Evolutionary conservation across 2,797 vertebrate genomes (phyloP), one percentile per base, ranked within the genome.

Genomic region (Psittacula derbiana): DNA sequence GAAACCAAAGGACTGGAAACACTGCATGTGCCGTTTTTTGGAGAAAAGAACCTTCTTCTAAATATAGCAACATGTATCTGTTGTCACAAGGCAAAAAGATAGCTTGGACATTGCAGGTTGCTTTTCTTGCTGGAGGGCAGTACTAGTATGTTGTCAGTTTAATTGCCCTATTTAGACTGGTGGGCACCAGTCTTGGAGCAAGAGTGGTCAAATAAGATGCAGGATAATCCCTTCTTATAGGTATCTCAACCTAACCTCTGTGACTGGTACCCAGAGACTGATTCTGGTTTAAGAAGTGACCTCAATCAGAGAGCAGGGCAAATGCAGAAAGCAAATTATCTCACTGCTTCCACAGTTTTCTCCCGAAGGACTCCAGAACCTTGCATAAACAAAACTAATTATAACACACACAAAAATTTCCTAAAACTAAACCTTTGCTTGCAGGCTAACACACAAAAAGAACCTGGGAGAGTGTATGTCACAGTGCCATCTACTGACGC

Each of bases 351-450:
- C 91, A 94, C 94, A 94, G 89, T 96, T 97, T 95, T 85, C 88
- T 96, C 95, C 95, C 93, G 30, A 85, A 97, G 93, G 95, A 88
- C 86, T 85, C 50, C 64, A 94, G 94, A 96, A 93, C 91, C 86
- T 94, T 65, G 95, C 96, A 96, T 96, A 96, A 97, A 97, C 94
- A 97, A 92, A 97, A 94, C 95, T 93, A 96, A 97, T 97, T 96
- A 97, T 92, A 96, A 96, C 67, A 49, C 86, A 60, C 66, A 72
- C 18, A 41, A 65, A 78, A 87, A 80, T 6, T 58, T 47, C 16
- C 27, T 81, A 31, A 92, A 95, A 81, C 79, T 67, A 64, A 12
- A 95, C 50, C 90, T 80, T 80, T 38, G 70, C 94, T 81, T 17
- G 62, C 12, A 12, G 83, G 86, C 80, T 76, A 92, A 93, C 78